phyloP scores from a whole-genome alignment of 2,113 vertebrate species.

The Alces alces region DNA sequence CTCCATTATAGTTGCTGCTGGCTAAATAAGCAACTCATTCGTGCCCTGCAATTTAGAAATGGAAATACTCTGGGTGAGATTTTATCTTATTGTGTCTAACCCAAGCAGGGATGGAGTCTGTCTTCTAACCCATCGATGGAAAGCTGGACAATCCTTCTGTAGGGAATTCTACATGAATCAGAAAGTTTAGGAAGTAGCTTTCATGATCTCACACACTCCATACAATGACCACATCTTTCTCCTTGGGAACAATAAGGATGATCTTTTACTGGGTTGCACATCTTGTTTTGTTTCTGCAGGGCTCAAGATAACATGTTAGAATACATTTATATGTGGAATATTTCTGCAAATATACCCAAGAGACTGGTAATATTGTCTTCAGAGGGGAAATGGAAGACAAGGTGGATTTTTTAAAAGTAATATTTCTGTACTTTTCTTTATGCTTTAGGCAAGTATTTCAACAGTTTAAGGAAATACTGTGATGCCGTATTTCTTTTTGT shows the following conservation, averaged over 20 bases:
- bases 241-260: background rate
- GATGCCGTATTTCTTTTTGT: background rate
- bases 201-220: background rate
- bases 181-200: background rate
- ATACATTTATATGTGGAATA: background rate
- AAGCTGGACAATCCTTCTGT: background rate
- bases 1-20: background rate
- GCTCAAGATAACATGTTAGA: background rate
- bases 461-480: background rate
- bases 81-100: background rate
- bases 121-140: background rate
- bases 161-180: background rate
- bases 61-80: background rate
- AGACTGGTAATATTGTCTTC: background rate
- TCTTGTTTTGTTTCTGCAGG: background rate
- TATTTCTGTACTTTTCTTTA: background rate
- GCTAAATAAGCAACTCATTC: background rate
- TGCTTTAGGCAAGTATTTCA: background rate
- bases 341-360: background rate
- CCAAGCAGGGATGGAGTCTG: background rate
- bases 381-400: background rate
- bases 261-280: background rate
- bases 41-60: background rate
- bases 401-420: background rate
- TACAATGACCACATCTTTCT: background rate